Evolutionary conservation across 2,888 invertebrate genomes (phyloP).

Genomic region (Andrena chrysosceles): DNA sequence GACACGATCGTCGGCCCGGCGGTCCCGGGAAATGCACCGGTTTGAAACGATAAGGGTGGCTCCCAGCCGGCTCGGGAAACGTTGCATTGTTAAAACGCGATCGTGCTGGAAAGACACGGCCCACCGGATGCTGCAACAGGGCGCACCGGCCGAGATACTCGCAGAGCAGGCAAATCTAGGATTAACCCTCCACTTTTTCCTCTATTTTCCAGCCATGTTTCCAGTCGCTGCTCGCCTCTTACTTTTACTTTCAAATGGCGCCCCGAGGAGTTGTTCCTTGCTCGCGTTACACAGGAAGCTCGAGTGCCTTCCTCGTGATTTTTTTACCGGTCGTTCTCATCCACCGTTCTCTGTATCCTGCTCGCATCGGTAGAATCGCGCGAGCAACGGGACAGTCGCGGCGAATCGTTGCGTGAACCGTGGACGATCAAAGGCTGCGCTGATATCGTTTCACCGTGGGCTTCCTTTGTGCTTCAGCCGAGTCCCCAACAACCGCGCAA

Average conservation of each 20-base stretch:
- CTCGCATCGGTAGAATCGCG: neutral
- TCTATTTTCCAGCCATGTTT: neutral
- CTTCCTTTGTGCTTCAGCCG: constrained; percentile 49
- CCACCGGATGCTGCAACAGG: neutral
- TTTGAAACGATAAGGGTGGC: constrained; percentile 40
- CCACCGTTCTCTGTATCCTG: neutral
- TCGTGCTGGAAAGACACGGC: neutral
- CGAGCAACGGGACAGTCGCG: constrained; percentile 11
- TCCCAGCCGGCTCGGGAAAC: neutral
- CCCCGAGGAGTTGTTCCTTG: neutral
- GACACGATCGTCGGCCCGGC: constrained; percentile 37
- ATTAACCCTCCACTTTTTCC: neutral
- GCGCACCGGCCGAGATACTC: neutral
- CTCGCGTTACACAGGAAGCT: neutral
- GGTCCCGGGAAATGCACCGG: constrained; percentile 25
- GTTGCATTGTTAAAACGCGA: constrained; percentile 21
- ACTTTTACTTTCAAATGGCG: constrained; percentile 10
- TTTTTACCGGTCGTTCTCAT: neutral
- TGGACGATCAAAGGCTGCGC: constrained; percentile 57
- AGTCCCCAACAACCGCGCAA: constrained; percentile 52
- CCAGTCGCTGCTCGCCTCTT: neutral
- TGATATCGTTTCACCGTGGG: constrained; percentile 45
- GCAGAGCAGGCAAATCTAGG: neutral
- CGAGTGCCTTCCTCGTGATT: neutral
- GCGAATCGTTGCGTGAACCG: constrained; percentile 54